Percentiles rank a stretch among this genome's conserved stretches.
Evolutionary conservation across 2,113 vertebrate species (phyloP).

Genomic region (Sorex fumeus): DNA sequence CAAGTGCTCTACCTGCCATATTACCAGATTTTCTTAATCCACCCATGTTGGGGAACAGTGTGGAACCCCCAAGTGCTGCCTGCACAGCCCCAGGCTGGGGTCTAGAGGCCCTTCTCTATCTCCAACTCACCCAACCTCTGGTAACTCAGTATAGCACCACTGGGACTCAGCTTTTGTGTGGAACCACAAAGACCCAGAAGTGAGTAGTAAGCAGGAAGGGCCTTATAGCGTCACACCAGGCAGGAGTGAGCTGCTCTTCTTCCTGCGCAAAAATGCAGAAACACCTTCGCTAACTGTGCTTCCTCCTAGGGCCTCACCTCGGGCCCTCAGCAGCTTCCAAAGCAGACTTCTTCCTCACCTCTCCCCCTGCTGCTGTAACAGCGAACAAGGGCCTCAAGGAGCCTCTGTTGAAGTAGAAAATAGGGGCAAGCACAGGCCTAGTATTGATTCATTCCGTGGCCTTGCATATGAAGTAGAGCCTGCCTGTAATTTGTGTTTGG

Average conservation of each 20-base stretch:
- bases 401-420: not conserved
- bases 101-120: not conserved
- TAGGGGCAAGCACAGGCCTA: not conserved
- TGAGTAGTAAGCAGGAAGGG: no score
- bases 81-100: not conserved
- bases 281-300: not conserved
- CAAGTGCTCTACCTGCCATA: no score
- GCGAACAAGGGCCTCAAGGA: not conserved
- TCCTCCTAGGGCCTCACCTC: not conserved
- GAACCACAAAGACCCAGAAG: not conserved
- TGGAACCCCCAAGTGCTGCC: not conserved
- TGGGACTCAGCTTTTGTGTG: no score
- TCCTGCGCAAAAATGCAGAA: not conserved
- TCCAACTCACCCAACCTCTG: not conserved
- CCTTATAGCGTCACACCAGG: no score
- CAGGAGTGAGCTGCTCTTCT: not conserved
- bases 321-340: not conserved
- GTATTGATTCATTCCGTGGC: not conserved
- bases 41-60: accelerated
- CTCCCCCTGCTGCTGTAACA: not conserved
- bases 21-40: not conserved
- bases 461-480: constrained; percentile 30
- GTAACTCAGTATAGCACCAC: no score
- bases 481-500: constrained; percentile 19
- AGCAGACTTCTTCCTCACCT: not conserved